phyloP scores from a whole-genome alignment of 2,888 invertebrate species.

The Limnephilus marmoratus region DNA sequence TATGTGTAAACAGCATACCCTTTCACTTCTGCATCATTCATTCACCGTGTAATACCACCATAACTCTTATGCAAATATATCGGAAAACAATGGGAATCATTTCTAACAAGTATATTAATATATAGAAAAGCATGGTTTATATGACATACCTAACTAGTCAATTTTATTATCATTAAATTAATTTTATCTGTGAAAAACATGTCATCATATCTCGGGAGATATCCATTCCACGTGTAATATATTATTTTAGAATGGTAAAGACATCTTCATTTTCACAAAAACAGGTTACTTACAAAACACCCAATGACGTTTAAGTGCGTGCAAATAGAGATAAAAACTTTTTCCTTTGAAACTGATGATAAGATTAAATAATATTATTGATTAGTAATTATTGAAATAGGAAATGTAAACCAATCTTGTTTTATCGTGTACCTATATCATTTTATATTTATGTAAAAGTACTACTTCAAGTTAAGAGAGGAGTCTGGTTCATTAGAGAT shows the following conservation, averaged over 20 bases:
- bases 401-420: not conserved
- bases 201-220: not conserved
- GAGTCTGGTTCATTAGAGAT: too few relatives aligned
- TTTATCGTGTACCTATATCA: not conserved
- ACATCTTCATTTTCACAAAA: not conserved
- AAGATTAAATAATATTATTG: not conserved
- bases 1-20: too few relatives aligned
- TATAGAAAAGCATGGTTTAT: not conserved
- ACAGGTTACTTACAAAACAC: not conserved
- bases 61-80: not conserved
- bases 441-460: not conserved
- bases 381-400: not conserved
- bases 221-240: not conserved
- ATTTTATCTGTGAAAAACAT: not conserved
- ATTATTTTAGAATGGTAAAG: not conserved
- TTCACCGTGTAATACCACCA: too few relatives aligned
- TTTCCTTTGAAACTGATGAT: not conserved
- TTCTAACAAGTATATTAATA: not conserved
- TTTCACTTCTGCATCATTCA: too few relatives aligned
- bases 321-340: not conserved
- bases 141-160: not conserved
- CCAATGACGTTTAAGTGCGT: not conserved
- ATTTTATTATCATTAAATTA: not conserved
- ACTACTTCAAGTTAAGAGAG: not conserved
- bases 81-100: not conserved